Conservation (phyloP, 2,888 invertebrate species). For the Oegoconia quadripuncta region DNA sequence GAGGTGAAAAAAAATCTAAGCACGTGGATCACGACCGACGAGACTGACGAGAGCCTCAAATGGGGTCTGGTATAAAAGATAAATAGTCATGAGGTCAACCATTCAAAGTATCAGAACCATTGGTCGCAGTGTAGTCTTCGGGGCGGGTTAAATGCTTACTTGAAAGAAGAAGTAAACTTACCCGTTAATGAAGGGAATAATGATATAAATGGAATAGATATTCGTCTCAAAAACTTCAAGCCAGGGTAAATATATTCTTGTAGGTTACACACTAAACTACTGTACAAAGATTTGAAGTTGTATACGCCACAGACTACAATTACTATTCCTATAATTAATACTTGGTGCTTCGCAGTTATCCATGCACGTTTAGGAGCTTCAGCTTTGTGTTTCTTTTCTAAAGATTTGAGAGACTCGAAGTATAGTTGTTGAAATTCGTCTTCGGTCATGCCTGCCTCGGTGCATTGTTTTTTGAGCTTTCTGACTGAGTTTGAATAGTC, state of each 20-base stretch:
- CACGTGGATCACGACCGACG: too few species aligned
- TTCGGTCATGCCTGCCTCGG: constrained; percentile 79
- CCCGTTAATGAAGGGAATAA: constrained; percentile 86
- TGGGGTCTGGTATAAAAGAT: too few species aligned
- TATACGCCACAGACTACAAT: constrained; percentile 44
- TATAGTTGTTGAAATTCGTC: constrained; percentile 81
- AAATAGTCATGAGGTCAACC: too few species aligned
- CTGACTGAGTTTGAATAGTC: constrained; percentile 77
- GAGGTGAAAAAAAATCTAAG: too few species aligned
- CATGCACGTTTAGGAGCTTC: not conserved
- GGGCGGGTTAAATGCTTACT: constrained; percentile 2
- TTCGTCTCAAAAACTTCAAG: constrained; percentile 83
- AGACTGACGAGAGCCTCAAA: too few species aligned
- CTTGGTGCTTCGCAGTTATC: not conserved
- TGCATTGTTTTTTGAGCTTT: constrained; percentile 78
- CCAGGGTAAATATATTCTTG: constrained; percentile 91
- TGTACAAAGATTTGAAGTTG: constrained; percentile 82
- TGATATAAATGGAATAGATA: constrained; percentile 87
- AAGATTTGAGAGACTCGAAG: constrained; percentile 58
- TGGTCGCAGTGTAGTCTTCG: too few species aligned
- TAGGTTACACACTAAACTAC: constrained; percentile 83
- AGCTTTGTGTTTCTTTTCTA: constrained; percentile 33
- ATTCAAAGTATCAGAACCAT: too few species aligned
- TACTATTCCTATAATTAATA: not conserved
- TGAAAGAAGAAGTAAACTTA: constrained; percentile 53